phyloP scores from a whole-genome alignment of 1,140 invertebrate genomes.

The Bombus sibiricus region DNA sequence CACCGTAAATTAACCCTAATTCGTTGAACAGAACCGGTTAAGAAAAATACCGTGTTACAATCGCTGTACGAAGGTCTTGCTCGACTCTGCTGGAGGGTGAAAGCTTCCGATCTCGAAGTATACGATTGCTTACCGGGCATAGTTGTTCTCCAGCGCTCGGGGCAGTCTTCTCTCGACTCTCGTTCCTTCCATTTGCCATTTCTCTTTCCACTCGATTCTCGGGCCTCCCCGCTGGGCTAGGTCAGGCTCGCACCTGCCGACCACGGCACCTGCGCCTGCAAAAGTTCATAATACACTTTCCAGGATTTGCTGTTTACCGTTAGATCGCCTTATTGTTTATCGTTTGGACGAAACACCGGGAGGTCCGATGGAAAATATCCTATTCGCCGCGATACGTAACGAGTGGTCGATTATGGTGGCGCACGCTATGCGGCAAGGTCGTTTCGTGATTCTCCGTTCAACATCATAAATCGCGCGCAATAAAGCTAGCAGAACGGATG shows the following conservation, averaged over 20 bases:
- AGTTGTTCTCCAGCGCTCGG: slow-evolving; percentile 15
- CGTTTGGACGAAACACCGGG: background rate
- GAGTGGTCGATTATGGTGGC: background rate
- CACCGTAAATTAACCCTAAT: slow-evolving; percentile 11
- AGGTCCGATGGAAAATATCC: background rate
- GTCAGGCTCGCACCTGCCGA: slow-evolving; percentile 48
- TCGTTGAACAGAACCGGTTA: slow-evolving; percentile 3
- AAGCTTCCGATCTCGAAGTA: slow-evolving; percentile 20
- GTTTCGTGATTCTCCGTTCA: background rate
- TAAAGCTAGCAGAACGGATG: background rate
- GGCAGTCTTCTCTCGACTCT: slow-evolving; percentile 27
- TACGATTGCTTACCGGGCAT: slow-evolving; percentile 29
- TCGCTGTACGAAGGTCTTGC: background rate
- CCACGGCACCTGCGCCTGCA: slow-evolving; percentile 51
- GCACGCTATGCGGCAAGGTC: slow-evolving; percentile 26
- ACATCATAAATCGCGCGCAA: background rate
- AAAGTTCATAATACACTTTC: slow-evolving; percentile 52
- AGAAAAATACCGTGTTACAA: slow-evolving; percentile 10
- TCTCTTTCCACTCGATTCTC: slow-evolving; percentile 42
- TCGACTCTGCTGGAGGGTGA: slow-evolving; percentile 14
- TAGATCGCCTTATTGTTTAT: slow-evolving; percentile 47
- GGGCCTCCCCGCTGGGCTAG: slow-evolving; percentile 35
- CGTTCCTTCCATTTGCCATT: slow-evolving; percentile 45
- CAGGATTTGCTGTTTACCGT: slow-evolving; percentile 49
- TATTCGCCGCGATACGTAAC: background rate